A percentile compares a stretch with the other conserved stretches of the same genome.
Conservation (phyloP, 2,797 vertebrate species). For the Mionectes olivaceus region DNA sequence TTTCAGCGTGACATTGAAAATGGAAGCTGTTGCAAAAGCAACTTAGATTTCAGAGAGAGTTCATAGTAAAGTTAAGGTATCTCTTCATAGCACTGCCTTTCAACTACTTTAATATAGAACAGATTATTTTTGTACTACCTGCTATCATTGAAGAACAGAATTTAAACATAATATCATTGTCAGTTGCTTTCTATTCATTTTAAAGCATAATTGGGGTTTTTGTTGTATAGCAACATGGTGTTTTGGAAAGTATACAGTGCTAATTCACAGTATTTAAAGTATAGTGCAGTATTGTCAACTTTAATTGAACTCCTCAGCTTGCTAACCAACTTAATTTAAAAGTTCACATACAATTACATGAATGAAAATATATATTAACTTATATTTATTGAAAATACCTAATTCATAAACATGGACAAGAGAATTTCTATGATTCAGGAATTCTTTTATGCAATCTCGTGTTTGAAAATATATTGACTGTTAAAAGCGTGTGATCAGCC, state of each 20-base stretch:
- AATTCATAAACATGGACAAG: neutral
- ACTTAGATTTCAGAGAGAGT: neutral
- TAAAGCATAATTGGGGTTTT: neutral
- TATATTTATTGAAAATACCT: neutral
- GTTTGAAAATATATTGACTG: neutral
- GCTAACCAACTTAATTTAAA: neutral
- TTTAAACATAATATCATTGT: neutral
- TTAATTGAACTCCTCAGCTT: neutral
- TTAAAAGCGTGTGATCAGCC: neutral
- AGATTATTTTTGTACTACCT: slow-evolving; percentile 39
- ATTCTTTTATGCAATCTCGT: neutral
- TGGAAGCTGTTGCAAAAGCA: neutral
- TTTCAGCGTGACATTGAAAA: slow-evolving; percentile 34
- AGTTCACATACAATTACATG: neutral
- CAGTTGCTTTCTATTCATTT: neutral
- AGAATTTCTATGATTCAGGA: neutral
- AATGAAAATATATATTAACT: neutral
- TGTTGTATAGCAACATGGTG: neutral
- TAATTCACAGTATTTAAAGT: slow-evolving; percentile 11
- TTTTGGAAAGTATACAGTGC: neutral
- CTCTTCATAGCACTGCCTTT: slow-evolving; percentile 41
- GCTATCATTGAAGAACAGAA: neutral
- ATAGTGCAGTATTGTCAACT: neutral
- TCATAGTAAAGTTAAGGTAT: slow-evolving; percentile 32
- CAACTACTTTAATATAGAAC: neutral